Percentiles rank a stretch among this genome's conserved stretches.
Evolutionary conservation across 2,888 invertebrate genomes (phyloP).

Genomic region (Latrodectus hesperus): DNA sequence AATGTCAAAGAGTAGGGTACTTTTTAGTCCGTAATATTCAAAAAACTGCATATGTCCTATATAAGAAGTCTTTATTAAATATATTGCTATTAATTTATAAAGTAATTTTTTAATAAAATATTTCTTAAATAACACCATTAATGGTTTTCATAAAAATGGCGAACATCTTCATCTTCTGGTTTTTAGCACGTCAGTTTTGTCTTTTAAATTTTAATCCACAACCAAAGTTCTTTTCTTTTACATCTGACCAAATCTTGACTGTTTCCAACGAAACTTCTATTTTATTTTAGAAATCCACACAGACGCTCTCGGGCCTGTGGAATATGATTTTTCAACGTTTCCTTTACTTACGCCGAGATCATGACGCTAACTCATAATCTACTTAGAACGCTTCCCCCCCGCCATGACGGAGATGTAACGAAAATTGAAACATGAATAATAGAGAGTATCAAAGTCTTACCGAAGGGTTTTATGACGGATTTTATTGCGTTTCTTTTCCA

Average conservation of each 20-base stretch:
- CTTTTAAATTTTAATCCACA: background rate
- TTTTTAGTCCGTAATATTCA: too few relatives aligned
- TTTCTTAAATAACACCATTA: too few relatives aligned
- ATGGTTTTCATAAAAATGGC: constrained; percentile 2
- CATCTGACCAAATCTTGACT: constrained; percentile 8
- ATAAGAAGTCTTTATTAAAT: too few relatives aligned
- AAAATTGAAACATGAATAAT: constrained; percentile 62
- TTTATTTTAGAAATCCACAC: background rate
- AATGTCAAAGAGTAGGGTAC: too few relatives aligned
- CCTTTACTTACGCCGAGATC: constrained; percentile 4
- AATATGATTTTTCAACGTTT: constrained; percentile 39
- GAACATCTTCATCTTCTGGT: background rate
- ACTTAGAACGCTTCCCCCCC: constrained; percentile 17
- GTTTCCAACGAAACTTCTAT: background rate
- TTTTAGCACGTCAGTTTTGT: background rate
- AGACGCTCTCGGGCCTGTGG: background rate
- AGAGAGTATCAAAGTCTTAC: constrained; percentile 50
- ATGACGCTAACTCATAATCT: constrained; percentile 39
- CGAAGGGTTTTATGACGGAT: constrained; percentile 52
- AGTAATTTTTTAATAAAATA: too few relatives aligned
- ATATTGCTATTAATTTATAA: too few relatives aligned
- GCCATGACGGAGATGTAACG: constrained; percentile 35
- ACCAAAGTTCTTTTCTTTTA: background rate
- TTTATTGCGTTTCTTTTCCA: constrained; percentile 59
- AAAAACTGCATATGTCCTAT: too few relatives aligned